Base-by-base conservation (phyloP, 2,797 vertebrate species). In the Eulemur mongoz region DNA sequence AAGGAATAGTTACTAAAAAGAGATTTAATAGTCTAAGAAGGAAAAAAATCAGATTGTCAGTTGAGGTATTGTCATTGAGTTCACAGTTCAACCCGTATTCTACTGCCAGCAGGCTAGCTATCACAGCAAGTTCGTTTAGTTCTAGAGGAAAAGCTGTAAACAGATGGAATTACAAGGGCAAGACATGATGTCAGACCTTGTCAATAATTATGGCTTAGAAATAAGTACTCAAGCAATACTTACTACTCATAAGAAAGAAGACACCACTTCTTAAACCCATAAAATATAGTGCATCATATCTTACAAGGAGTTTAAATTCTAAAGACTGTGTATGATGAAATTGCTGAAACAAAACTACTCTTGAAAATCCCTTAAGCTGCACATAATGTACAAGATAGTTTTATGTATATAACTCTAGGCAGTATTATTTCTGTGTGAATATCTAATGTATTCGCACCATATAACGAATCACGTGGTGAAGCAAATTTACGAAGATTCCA, bases 301-400 rank as follows among this genome's bases (percentile, higher is more conserved):
- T 65, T 81, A 81, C 1, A 10, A 91, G 14, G 17, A 78, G 7
- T n/a, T 78, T 95, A 84, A 84, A 67, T 83, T 95, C 79, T 94
- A 91, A 95, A 94, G 67, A 89, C n/a, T 63, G 15, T 27, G 11
- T 57, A 81, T 11, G 40, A 45, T 43, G 3, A 70, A 96, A 54
- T 48, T 57, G 38, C 27, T 78, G 54, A 57, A 91, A 85, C 5
- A 91, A 81, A 96, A 82, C 67, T 38, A 75, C 50, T 79, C 54
- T 73, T 40, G 11, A 81, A 82, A 89, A 75, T n/a, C 75, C 63
- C 61, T 81, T 86, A 82, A 88, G 52, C 20, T 69, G 54, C 5
- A 52, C 54, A 78, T 35, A 52, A 45, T 38, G 25, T 59, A 43
- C 3, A 80, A 65, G 3, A 67, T 2, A 73, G 67, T 61, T 72